Evolutionary conservation across 2,797 vertebrate species (phyloP), one percentile per base, ranked within the genome.

Genomic region (Pangasius mekongensis): DNA sequence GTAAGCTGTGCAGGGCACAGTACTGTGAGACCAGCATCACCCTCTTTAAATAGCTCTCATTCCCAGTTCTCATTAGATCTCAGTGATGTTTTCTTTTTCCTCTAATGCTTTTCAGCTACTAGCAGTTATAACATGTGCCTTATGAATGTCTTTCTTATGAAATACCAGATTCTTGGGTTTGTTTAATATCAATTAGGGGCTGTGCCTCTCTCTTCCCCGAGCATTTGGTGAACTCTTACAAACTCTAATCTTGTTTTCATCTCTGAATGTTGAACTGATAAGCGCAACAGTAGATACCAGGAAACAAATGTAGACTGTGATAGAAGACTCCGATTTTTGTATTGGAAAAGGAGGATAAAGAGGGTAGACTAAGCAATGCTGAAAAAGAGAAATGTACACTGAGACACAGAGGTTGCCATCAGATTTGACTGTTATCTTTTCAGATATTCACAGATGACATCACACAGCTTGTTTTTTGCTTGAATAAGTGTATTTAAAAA

Each of bases 1-100:
- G 89, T 91, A 93, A 93, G 93, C 97, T 94, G 95, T 98, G 97
- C 98, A 93, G 97, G 95, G 96, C 98, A 96, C 92, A 94, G 95
- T 93, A 95, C 94, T 94, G 94, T 94, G 94, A 95, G 86, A 95
- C 93, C 94, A 95, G 95, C 96, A 95, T 96, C 95, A 96, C 94
- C 94, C 80, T 80, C 67, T 76, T 76, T 67, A 88, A 78, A 80
- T 78, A 87, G 89, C 84, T 89, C 81, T 90, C 67, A 91, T 82
- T 78, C 33, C 64, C 74, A 60, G 33, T 39, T 66, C 84, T 91
- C 86, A 89, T 43, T 90, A 85, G 71, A 85, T 27, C 76, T 80
- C 62, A 85, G 83, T 47, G 36, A 83, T 81, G 84, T 90, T 76
- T 74, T 69, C n/a, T 76, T 89, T 58, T 85, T 60, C 20, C 85